A percentile compares a stretch with the other conserved stretches of the same genome.
phyloP scores from a whole-genome alignment of 2,888 invertebrate species.

The Brenthis hecate region DNA sequence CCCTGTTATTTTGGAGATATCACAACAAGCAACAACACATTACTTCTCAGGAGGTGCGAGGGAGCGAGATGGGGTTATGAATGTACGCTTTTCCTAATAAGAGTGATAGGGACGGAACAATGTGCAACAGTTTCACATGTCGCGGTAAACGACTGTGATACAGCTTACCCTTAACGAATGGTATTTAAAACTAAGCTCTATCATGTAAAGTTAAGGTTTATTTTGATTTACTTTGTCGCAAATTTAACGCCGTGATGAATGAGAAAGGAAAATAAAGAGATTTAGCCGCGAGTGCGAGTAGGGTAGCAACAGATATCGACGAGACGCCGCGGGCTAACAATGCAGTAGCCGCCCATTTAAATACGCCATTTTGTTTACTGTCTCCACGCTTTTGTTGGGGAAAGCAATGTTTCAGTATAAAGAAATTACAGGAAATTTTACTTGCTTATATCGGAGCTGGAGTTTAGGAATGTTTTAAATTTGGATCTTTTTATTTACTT shows the following conservation, averaged over 20 bases:
- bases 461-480: not conserved
- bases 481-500: slow-evolving; percentile 12
- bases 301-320: slow-evolving; percentile 54
- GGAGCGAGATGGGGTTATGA: slow-evolving; percentile 66
- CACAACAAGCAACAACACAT: slow-evolving; percentile 83
- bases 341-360: slow-evolving; percentile 81
- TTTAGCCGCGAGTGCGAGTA: slow-evolving; percentile 59
- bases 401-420: slow-evolving; percentile 76
- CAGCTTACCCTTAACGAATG: slow-evolving; percentile 40
- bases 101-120: slow-evolving; percentile 62
- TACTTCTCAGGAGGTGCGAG: slow-evolving; percentile 75
- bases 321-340: slow-evolving; percentile 64
- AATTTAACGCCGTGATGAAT: slow-evolving; percentile 55
- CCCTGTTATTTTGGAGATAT: slow-evolving; percentile 83
- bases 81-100: slow-evolving; percentile 57
- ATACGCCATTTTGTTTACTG: slow-evolving; percentile 82
- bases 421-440: slow-evolving; percentile 77
- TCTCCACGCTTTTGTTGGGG: slow-evolving; percentile 75
- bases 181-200: slow-evolving; percentile 46
- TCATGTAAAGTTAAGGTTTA: slow-evolving; percentile 33
- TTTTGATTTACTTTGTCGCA: slow-evolving; percentile 37
- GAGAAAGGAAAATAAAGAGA: slow-evolving; percentile 69
- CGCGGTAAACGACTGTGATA: slow-evolving; percentile 49
- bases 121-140: slow-evolving; percentile 74
- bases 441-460: slow-evolving; percentile 1